phyloP scores from a whole-genome alignment of 2,797 vertebrate species.

The Dermochelys coriacea region DNA sequence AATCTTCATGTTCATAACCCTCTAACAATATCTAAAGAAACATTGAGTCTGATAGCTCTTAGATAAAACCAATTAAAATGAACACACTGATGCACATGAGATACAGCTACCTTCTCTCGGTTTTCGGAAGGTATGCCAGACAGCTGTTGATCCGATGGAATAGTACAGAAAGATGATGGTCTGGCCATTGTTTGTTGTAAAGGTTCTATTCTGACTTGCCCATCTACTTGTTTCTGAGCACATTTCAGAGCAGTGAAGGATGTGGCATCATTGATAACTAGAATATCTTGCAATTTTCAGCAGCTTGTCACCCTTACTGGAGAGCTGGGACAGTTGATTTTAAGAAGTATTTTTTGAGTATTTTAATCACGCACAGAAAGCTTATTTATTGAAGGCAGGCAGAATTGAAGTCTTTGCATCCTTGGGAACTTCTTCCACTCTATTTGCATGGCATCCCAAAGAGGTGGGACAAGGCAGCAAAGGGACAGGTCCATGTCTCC shows the following conservation, averaged over 20 bases:
- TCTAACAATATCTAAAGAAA: background rate
- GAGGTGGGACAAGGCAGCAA: background rate
- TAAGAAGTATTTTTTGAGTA: background rate
- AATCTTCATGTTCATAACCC: background rate
- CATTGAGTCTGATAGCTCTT: background rate
- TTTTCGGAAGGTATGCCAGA: background rate
- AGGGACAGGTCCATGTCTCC: too few relatives aligned
- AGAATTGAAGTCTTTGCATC: background rate
- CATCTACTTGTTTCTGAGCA: background rate
- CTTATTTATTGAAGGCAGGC: accelerated
- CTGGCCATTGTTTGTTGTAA: background rate
- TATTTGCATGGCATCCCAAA: background rate
- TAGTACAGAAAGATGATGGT: background rate
- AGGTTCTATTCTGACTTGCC: background rate
- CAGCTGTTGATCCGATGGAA: background rate
- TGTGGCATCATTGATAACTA: background rate
- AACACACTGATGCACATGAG: background rate
- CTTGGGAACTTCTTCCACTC: background rate
- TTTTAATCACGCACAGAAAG: background rate
- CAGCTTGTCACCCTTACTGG: background rate
- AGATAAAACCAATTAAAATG: background rate
- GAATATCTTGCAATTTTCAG: background rate
- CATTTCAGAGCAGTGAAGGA: background rate
- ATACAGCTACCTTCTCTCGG: background rate
- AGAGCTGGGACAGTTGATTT: background rate